Conservation (phyloP, 2,113 vertebrate genomes). For the Esox niger region DNA sequence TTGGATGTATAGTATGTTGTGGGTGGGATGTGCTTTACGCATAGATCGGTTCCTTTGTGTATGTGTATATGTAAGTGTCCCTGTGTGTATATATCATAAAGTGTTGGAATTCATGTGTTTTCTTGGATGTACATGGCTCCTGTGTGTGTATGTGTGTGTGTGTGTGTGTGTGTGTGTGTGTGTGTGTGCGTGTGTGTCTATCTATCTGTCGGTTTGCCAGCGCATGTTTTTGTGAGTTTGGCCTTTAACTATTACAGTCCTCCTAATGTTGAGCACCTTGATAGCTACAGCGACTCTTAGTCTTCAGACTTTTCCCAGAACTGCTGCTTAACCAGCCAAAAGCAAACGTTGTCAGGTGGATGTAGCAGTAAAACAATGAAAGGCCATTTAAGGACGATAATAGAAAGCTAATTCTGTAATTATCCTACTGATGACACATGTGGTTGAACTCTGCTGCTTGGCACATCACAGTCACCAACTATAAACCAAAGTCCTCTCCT, state of each 20-base stretch:
- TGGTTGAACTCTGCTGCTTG: conserved; percentile 56
- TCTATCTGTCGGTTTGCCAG: conserved; percentile 16
- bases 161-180: conserved; percentile 1
- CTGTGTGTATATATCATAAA: conserved; percentile 1
- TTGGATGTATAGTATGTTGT: background rate
- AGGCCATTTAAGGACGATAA: conserved; percentile 58
- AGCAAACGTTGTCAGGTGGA: conserved; percentile 36
- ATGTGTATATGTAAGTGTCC: background rate
- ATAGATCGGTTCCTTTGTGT: background rate
- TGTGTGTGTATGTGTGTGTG: background rate
- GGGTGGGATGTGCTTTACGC: background rate
- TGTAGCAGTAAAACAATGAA: conserved; percentile 66
- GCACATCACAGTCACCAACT: conserved; percentile 40
- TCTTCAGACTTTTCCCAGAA: conserved; percentile 49
- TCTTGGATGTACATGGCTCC: no score
- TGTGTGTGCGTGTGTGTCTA: conserved; percentile 12
- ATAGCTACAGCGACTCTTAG: conserved; percentile 6
- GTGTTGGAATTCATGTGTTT: no score
- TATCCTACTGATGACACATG: conserved; percentile 60
- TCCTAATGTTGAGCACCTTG: conserved; percentile 25
- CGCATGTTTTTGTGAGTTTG: background rate
- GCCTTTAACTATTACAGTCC: no score
- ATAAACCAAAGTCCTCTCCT: conserved; percentile 64
- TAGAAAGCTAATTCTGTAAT: conserved; percentile 69
- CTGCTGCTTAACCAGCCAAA: conserved; percentile 25